Evolutionary conservation across 2,113 vertebrate genomes (phyloP), one percentile per base, ranked within the genome.

Genomic region (Platycercus adscitus): DNA sequence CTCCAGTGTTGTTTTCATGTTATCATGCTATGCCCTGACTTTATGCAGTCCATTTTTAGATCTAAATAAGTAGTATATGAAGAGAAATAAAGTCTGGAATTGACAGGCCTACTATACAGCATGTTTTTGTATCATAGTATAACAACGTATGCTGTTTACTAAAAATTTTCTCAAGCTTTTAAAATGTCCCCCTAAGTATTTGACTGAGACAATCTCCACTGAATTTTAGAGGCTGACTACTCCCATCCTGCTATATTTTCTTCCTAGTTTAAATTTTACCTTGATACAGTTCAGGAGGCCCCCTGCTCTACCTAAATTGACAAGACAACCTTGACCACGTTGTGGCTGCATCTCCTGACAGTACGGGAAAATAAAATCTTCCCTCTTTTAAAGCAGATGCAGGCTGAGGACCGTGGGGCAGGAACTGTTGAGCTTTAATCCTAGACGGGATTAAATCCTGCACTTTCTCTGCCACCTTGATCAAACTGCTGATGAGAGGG

Each of bases 261-360:
- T 76, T 50, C 56, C 78, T 58, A 29, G 25, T 2, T 94, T 78
- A 89, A 84, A 87, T 72, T 76, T 91, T 87, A 35, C 53, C 61
- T 87, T 9, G 0, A 31, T 73, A 58, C 55, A 86, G 63, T 53
- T 90, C 76, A 69, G 64, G 72, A 92, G 70, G 56, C 31, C 41
- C 37, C 24, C 52, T 73, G 58, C 68, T 95, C 95, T 96, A 66
- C 71, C 85, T 93, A 89, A 92, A 95, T 93, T 88, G 88, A 87
- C 86, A 81, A 72, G 81, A 80, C 83, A 93, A 76, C 83, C 91
- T 94, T 94, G 83, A 94, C 93, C 86, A 91, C 52, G 1, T 47
- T 61, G 70, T 49, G 90, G 77, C 95, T 11, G 12, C 37, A 4
- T 91, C 63, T 94, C 37, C 77, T 63, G 83, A 35, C 9, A 33